phyloP scores from a whole-genome alignment of 2,888 invertebrate species.

The Hipparchia semele region DNA sequence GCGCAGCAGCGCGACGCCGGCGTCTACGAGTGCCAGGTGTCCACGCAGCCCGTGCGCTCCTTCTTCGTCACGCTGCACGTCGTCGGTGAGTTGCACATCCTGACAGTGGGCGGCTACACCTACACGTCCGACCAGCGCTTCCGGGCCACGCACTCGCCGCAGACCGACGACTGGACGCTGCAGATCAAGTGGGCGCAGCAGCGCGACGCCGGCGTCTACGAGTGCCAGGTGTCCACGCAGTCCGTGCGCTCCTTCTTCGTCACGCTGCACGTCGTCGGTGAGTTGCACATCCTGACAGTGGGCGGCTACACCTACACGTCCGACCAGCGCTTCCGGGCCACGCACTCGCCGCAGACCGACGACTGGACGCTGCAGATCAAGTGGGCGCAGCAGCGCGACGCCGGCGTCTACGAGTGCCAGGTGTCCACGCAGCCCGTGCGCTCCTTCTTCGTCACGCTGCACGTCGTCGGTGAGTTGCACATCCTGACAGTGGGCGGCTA shows the following conservation, averaged over 20 bases:
- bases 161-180: constrained; percentile 95
- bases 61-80: constrained; percentile 95
- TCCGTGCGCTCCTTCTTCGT: constrained; percentile 95
- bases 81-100: constrained; percentile 94
- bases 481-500: too few species aligned
- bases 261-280: constrained; percentile 94
- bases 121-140: constrained; percentile 96
- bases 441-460: constrained; percentile 93
- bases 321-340: constrained; percentile 94
- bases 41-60: constrained; percentile 94
- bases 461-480: constrained; percentile 91
- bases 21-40: constrained; percentile 96
- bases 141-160: constrained; percentile 92
- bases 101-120: constrained; percentile 94
- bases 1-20: constrained; percentile 95
- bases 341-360: constrained; percentile 91
- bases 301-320: constrained; percentile 95
- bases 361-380: constrained; percentile 97
- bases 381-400: constrained; percentile 95
- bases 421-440: constrained; percentile 96
- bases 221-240: constrained; percentile 97
- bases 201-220: constrained; percentile 94
- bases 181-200: constrained; percentile 97
- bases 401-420: constrained; percentile 96
- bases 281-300: constrained; percentile 94